A percentile compares a stretch with the other conserved stretches of the same genome.
Evolutionary conservation across 2,888 invertebrate genomes (phyloP).

Genomic region (Spisula solida): DNA sequence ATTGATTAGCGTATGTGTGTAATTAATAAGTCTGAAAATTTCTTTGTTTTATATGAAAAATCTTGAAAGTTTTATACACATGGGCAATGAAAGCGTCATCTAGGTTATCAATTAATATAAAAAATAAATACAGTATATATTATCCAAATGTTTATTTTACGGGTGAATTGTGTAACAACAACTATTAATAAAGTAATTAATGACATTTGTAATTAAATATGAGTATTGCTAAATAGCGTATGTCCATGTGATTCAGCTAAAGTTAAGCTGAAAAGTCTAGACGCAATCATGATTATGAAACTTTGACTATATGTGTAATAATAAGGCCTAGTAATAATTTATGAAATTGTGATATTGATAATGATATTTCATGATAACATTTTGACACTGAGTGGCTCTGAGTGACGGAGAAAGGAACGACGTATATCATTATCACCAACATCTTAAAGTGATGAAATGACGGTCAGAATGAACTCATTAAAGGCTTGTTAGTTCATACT

Average conservation of each 20-base stretch:
- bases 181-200: slow-evolving; percentile 4
- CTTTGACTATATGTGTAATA: too few relatives aligned
- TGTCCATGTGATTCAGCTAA: background rate
- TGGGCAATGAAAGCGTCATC: background rate
- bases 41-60: slow-evolving; percentile 26
- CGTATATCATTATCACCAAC: too few relatives aligned
- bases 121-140: background rate
- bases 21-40: slow-evolving; percentile 38
- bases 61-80: slow-evolving; percentile 10
- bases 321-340: too few relatives aligned
- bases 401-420: background rate
- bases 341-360: background rate
- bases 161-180: background rate
- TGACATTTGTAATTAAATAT: slow-evolving; percentile 7
- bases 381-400: background rate
- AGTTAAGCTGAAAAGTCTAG: background rate
- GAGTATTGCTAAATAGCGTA: background rate
- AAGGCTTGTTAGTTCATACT: too few relatives aligned
- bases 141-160: background rate
- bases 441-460: too few relatives aligned
- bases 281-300: background rate
- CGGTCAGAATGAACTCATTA: too few relatives aligned
- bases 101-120: background rate
- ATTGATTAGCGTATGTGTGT: slow-evolving; percentile 17
- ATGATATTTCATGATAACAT: background rate